Conservation (phyloP, 2,888 invertebrate genomes). For the Icerya purchasi region DNA sequence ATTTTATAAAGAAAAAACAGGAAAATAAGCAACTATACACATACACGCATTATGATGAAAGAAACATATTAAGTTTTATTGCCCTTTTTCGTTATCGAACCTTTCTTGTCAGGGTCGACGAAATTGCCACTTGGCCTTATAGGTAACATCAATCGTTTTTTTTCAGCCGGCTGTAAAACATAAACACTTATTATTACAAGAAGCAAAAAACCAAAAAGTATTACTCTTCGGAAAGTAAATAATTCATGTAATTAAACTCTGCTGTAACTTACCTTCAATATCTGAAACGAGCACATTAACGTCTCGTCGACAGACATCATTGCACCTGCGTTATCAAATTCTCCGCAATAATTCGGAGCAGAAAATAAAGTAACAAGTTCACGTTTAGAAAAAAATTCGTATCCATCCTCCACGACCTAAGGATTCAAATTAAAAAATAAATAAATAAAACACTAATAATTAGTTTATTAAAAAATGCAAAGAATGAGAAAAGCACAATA, state of each 20-base stretch:
- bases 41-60: too few relatives aligned
- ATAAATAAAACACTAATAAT: too few relatives aligned
- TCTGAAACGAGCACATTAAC: conserved; percentile 97
- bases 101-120: neutral
- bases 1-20: too few relatives aligned
- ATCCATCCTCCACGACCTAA: conserved; percentile 97
- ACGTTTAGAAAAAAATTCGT: conserved; percentile 93
- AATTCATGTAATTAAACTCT: too few relatives aligned
- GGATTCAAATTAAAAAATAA: too few relatives aligned
- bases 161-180: conserved; percentile 11
- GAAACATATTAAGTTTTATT: neutral
- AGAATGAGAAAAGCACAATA: too few relatives aligned
- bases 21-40: too few relatives aligned
- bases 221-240: neutral
- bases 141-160: conserved; percentile 11
- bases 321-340: conserved; percentile 67
- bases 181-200: neutral
- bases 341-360: too few relatives aligned
- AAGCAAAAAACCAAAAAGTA: neutral
- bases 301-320: conserved; percentile 99
- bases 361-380: conserved; percentile 82
- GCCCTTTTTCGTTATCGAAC: neutral
- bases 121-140: conserved; percentile 2
- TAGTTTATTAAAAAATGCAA: too few relatives aligned
- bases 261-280: conserved; percentile 45